Evolutionary conservation across 2,113 vertebrate genomes (phyloP).

Genomic region (Epinephelus cyanopodus): DNA sequence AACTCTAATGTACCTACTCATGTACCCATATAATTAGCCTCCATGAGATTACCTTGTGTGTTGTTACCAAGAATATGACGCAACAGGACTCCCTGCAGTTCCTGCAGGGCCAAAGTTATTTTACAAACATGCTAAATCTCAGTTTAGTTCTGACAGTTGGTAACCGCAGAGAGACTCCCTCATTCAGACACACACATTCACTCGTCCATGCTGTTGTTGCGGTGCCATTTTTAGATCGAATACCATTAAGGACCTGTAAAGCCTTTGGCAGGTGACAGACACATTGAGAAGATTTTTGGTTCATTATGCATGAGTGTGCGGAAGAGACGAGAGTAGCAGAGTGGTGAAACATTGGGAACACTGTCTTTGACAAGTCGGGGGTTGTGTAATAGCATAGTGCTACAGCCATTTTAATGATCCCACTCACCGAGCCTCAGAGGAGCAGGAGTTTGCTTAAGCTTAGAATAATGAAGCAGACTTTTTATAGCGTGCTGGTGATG

Average conservation of each 20-base stretch:
- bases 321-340: constrained; percentile 28
- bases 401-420: constrained; percentile 78
- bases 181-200: constrained; percentile 7
- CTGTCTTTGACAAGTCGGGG: constrained; percentile 61
- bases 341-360: constrained; percentile 57
- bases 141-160: constrained; percentile 15
- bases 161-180: background rate
- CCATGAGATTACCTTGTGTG: constrained; percentile 12
- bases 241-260: constrained; percentile 29
- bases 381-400: constrained; percentile 58
- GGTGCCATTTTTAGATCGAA: constrained; percentile 39
- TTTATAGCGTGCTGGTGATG: constrained; percentile 65
- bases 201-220: constrained; percentile 9
- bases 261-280: constrained; percentile 54
- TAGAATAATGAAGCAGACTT: constrained; percentile 76
- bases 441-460: constrained; percentile 71
- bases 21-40: constrained; percentile 43
- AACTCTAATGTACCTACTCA: constrained; percentile 14
- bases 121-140: constrained; percentile 15
- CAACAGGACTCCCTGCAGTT: constrained; percentile 10
- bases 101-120: constrained; percentile 4
- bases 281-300: constrained; percentile 34
- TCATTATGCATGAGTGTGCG: constrained; percentile 58
- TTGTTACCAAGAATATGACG: constrained; percentile 38
- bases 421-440: constrained; percentile 72